phyloP scores from a whole-genome alignment of 2,797 vertebrate species.

The Tiaroga cobitis region DNA sequence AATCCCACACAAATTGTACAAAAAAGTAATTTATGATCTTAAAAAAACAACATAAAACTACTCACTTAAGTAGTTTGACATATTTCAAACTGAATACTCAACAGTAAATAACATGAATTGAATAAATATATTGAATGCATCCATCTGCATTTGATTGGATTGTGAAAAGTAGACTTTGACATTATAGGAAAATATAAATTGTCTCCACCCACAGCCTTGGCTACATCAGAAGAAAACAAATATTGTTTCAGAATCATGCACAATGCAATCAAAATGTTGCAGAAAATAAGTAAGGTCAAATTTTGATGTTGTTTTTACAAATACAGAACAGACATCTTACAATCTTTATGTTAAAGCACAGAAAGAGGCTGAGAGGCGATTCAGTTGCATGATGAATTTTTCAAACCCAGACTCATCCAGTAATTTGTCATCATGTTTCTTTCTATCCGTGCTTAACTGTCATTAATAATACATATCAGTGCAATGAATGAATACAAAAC shows the following conservation, averaged over 20 bases:
- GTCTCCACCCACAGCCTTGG: not conserved
- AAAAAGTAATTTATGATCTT: not conserved
- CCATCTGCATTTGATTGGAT: not conserved
- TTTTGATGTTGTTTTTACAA: not conserved
- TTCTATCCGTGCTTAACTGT: conserved; percentile 68
- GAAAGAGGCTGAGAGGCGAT: not conserved
- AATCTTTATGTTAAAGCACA: not conserved
- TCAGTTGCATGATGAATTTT: conserved; percentile 74
- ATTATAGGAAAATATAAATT: not conserved
- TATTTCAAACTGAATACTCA: not conserved
- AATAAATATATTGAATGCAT: not conserved
- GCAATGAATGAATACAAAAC: conserved; percentile 28
- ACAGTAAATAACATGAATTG: not conserved
- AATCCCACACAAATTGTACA: not conserved
- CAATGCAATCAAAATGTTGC: not conserved
- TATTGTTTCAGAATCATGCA: not conserved
- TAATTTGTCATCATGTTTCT: conserved; percentile 50
- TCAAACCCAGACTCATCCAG: conserved; percentile 62
- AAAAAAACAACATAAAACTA: not conserved
- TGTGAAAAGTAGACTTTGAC: not conserved
- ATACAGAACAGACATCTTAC: not conserved
- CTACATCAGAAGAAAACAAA: not conserved
- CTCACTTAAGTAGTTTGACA: not conserved
- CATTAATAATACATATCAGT: conserved; percentile 71
- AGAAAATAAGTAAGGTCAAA: not conserved